These are phyloP conservation scores for Antechinus stuartii DNA, from an alignment of 2,113 vertebrate species.

Conservation along the genomic window DNA sequence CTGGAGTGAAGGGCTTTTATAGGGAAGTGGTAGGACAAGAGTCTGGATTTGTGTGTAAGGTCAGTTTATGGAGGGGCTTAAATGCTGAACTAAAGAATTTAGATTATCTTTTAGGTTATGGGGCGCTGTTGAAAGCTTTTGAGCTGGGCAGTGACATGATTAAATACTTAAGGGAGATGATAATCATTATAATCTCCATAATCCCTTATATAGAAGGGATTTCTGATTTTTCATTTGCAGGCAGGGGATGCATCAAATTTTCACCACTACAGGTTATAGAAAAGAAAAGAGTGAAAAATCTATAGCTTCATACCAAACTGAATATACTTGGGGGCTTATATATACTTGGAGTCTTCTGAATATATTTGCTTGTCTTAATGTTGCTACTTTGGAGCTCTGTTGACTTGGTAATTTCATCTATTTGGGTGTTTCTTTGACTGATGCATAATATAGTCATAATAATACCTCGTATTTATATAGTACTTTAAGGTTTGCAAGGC, in stretches of 20 bases:
- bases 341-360: neutral
- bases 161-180: neutral
- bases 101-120: neutral
- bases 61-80: neutral
- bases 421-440: neutral
- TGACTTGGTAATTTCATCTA: neutral
- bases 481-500: neutral
- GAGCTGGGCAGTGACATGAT: neutral
- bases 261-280: neutral
- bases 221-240: conserved; percentile 4
- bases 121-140: neutral
- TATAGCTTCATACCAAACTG: neutral
- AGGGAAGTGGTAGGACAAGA: neutral
- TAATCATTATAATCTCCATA: neutral
- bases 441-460: neutral
- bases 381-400: neutral
- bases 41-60: neutral
- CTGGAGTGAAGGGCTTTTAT: neutral
- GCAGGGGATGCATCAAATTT: neutral
- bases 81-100: neutral
- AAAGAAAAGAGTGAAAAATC: neutral
- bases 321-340: neutral
- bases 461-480: neutral
- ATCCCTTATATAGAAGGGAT: neutral
- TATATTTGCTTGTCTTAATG: neutral